Evolutionary conservation across 2,888 invertebrate genomes (phyloP), one percentile per base, ranked within the genome.

Genomic region (Miltochrista miniata): DNA sequence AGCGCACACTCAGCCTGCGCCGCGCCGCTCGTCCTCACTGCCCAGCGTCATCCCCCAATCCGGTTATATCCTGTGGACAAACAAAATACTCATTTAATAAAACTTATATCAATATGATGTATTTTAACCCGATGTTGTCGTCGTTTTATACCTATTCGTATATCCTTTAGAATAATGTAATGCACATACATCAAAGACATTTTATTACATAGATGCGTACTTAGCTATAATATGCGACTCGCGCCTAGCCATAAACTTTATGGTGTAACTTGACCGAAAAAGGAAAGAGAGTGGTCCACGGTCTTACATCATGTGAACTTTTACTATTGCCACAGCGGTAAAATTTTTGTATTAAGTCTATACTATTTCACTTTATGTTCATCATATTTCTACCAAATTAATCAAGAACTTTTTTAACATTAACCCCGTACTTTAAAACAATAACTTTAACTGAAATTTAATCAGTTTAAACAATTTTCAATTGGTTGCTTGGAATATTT

Each of bases 1-100:
- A 88, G 79, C 79, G 73, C 72, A 78, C 72, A 72, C 74, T 87
- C 87, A 87, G 77, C 88, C 87, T 74, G 87, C 84, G 72, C 87
- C 87, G 71, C 85, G 75, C 78, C 85, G 78, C 66, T 80, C 84
- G 80, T 84, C 87, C 70, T 83, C 83, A 70, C 79, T 77, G 64
- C 81, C 76, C 74, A 79, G 70, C 86, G 83, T 83, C 90, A 90
- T 90, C 75, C 85, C 88, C 85, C 78, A 72, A 56, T 63, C 61
- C 61, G 68, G 75, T 61, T 68, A 72, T 59, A 64, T 70, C 81
- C 89, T 90, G 84, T 33, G 45, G 60, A 73, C 62, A 79, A 77
- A 63, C 46, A 52, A 43, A 33, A 35, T n/a, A 9, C 0, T 7
- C 43, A 10, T 36, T 1, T 34, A 11, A 34, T 11, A 39, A 24